Base-by-base conservation (phyloP, 2,797 vertebrate species). In the Pampus argenteus region DNA sequence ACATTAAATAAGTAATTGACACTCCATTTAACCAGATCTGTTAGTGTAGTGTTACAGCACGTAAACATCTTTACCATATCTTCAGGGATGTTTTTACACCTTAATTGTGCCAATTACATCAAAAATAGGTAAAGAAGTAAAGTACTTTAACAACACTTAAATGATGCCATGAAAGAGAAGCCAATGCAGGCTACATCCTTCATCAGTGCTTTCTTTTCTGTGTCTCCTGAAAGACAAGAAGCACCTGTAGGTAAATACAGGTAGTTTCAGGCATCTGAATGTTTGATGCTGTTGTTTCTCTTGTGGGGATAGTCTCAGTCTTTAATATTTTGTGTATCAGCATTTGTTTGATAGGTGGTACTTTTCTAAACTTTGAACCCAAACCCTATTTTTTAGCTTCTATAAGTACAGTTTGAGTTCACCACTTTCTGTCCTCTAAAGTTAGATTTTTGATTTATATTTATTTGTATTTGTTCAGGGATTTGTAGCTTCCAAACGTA, bases 401-500 rank as follows among this genome's bases (percentile, higher is more conserved):
- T 48, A 10, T 11, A 71, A 40, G 26, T 36, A 36, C 51, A 65
- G n/a, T 28, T 6, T 18, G 11, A 14, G 13, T 10, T 34, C n/a
- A 25, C 23, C 28, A 51, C 14, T 57, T 54, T 25, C 11, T 9
- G 2, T 15, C 3, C 14, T 9, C 8, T 2, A 18, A 2, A 55
- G 6, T 42, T 15, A 5, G 14, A 40, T 15, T 40, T 17, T 14
- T 40, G 13, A 52, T 20, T 45, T 34, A 29, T 13, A n/a, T 60
- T 52, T 44, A 52, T 20, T 45, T 34, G 42, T 13, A n/a, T 60
- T 52, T 44, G 25, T 61, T 71, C 26, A 17, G 1, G 40, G 44
- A 47, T 67, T 26, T 71, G 26, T n/a, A 23, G 31, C 28, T 62
- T 50, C 52, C 48, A 62, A 22, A 44, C 34, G n/a, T 2, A 22